phyloP scores from a whole-genome alignment of 1,140 invertebrate species.

The Paralvinella palmiformis region DNA sequence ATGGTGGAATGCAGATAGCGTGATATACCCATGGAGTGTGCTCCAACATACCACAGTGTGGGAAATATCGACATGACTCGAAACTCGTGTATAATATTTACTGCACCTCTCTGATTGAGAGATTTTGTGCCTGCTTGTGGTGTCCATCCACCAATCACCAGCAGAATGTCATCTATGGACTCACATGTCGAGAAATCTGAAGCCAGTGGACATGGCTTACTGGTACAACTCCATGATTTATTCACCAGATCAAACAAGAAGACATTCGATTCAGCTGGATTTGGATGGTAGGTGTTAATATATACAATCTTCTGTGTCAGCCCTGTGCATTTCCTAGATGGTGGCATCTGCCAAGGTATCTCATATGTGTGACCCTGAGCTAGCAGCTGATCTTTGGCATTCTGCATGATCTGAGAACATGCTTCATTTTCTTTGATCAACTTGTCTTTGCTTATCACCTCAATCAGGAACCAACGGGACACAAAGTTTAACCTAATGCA shows the following conservation, averaged over 20 bases:
- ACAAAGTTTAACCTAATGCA: conserved; percentile 20
- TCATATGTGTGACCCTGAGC: conserved; percentile 23
- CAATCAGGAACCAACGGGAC: conserved; percentile 21
- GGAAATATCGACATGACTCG: conserved; percentile 22
- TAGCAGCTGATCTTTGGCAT: conserved; percentile 20
- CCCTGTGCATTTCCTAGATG: conserved; percentile 18
- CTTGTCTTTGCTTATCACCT: conserved; percentile 11
- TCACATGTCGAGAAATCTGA: conserved; percentile 19
- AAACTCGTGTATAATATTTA: conserved; percentile 21
- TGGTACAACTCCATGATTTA: conserved; percentile 21
- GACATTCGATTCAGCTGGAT: conserved; percentile 1
- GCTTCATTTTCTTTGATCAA: neutral
- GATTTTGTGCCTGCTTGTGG: conserved; percentile 12
- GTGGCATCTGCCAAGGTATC: conserved; percentile 19
- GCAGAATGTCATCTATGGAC: conserved; percentile 10
- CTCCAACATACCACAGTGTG: conserved; percentile 21
- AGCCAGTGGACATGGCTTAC: conserved; percentile 16
- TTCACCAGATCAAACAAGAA: conserved; percentile 20
- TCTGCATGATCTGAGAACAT: neutral
- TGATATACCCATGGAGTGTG: conserved; percentile 12
- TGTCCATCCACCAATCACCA: conserved; percentile 20
- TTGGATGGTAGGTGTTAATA: conserved; percentile 16
- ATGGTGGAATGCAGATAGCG: conserved; percentile 18
- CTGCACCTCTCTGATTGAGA: conserved; percentile 18
- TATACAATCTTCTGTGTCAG: conserved; percentile 22